Base-by-base conservation (phyloP, 2,888 invertebrate genomes). In the Pedicia rivosa region DNA sequence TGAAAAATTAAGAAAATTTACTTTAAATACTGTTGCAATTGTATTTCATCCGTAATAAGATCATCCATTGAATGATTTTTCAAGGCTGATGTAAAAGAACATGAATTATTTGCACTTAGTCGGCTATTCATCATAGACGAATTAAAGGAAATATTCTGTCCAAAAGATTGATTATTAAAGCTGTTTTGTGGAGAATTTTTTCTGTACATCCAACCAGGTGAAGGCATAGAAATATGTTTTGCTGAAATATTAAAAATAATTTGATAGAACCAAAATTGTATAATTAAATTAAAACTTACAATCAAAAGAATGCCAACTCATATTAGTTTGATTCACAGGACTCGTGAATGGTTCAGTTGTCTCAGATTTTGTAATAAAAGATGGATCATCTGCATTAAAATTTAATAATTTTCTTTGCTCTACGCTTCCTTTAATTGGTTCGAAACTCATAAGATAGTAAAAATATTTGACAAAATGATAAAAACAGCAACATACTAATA, bases 351-450 rank as follows among this genome's bases (percentile, higher is more conserved):
- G 30, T 5, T 45, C 42, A 4, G 28, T 35, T 5, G 24, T 37
- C 14, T 15, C n/a, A 32, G n/a, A 14, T 14, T 16, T 12, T 30
- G 19, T n/a, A 17, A 30, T 30, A 14, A 30, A 30, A 20, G 8
- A 14, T 6, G 34, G 24, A 28, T 16, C 44, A 31, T 49, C 49
- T 40, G 67, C 64, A 26, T 62, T 59, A 35, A 70, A 60, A 40
- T 66, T 67, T 10, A 74, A 51, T 12, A 74, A 53, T 44, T 58
- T 56, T 45, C 66, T 64, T 44, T 74, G 73, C 30, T 58, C 55
- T 7, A 58, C 51, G 10, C 64, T 70, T 2, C 72, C 57, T 2
- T 52, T 43, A 10, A 72, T 58, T 5, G 67, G 66, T 31, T 50
- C 48, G 4, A 47, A 49, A 13, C 47, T 59, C 8, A 64, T 52